Conservation (phyloP, 2,888 invertebrate genomes). For the Endotricha flammealis region DNA sequence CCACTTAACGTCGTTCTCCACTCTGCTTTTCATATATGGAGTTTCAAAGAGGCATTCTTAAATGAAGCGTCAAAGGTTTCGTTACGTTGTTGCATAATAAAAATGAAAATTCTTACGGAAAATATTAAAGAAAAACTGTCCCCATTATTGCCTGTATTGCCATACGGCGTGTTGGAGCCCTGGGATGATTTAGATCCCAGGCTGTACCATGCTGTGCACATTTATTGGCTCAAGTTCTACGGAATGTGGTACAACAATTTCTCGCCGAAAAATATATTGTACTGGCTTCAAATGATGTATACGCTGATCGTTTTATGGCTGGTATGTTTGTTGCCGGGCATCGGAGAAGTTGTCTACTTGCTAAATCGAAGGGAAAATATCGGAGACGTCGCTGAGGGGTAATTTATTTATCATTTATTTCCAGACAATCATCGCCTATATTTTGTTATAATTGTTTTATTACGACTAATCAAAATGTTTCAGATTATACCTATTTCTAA, state of each 20-base stretch:
- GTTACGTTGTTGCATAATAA: constrained; percentile 24
- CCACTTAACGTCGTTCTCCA: constrained; percentile 46
- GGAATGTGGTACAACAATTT: constrained; percentile 68
- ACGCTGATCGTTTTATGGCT: constrained; percentile 56
- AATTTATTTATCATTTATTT: too few relatives aligned
- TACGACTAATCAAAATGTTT: constrained; percentile 27
- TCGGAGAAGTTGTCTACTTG: constrained; percentile 82
- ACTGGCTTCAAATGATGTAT: constrained; percentile 58
- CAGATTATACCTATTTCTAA: constrained; percentile 69
- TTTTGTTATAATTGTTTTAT: too few relatives aligned
- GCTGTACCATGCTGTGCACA: constrained; percentile 64
- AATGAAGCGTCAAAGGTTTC: constrained; percentile 40
- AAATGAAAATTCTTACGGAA: constrained; percentile 40
- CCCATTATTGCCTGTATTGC: constrained; percentile 41
- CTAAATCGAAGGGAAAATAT: constrained; percentile 80
- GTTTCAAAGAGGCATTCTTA: constrained; percentile 44
- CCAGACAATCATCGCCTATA: too few relatives aligned
- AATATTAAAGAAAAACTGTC: constrained; percentile 41
- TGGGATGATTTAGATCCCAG: constrained; percentile 64
- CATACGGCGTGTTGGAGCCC: constrained; percentile 57
- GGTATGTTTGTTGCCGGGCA: constrained; percentile 70
- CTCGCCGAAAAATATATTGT: constrained; percentile 39
- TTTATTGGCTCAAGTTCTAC: constrained; percentile 72
- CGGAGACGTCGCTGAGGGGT: constrained; percentile 78
- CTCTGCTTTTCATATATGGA: constrained; percentile 36